phyloP scores from a whole-genome alignment of 2,113 vertebrate genomes.

The Phocoena sinus region DNA sequence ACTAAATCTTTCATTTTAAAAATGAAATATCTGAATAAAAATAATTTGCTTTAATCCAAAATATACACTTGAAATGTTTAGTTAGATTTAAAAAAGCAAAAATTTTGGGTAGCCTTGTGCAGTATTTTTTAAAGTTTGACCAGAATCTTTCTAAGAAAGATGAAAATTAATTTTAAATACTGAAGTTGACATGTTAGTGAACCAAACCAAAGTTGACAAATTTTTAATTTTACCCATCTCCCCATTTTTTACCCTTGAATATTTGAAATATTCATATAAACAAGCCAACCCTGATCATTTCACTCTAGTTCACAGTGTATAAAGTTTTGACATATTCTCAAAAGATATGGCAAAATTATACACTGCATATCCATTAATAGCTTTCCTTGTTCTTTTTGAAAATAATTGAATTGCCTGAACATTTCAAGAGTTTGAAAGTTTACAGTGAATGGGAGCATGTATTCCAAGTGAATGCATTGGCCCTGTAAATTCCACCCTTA shows the following conservation, averaged over 20 bases:
- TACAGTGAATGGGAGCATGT: neutral
- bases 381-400: slow-evolving; percentile 11
- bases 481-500: neutral
- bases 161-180: slow-evolving; percentile 12
- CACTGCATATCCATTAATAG: neutral
- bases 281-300: neutral
- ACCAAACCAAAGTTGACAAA: neutral
- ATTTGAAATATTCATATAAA: neutral
- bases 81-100: neutral
- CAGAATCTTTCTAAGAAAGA: slow-evolving; percentile 23
- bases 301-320: neutral
- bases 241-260: neutral
- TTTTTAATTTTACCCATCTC: slow-evolving; percentile 10
- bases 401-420: neutral
- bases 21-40: slow-evolving; percentile 12
- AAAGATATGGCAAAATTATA: neutral
- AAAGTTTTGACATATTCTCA: slow-evolving; percentile 9
- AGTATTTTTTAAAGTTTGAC: neutral
- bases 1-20: slow-evolving; percentile 29
- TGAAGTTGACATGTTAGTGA: neutral
- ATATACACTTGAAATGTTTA: neutral
- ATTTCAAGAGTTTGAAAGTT: neutral
- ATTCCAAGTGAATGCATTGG: neutral
- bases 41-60: neutral
- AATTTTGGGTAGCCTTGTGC: neutral